phyloP scores from a whole-genome alignment of 2,113 vertebrate species.

The Cacatua alba region DNA sequence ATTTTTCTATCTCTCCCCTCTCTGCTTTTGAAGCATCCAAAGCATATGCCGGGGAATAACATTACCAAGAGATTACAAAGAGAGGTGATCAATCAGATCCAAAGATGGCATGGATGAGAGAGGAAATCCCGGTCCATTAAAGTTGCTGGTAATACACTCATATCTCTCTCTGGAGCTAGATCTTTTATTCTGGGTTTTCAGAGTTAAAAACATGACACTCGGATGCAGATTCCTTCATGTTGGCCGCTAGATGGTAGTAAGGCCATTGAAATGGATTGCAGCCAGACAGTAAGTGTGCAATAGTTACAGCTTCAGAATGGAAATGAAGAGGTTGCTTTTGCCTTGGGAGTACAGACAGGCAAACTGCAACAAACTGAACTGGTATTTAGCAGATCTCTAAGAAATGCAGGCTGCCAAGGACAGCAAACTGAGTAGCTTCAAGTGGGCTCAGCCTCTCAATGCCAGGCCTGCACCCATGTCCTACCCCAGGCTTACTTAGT shows the following conservation, averaged over 20 bases:
- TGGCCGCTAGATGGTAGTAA: not conserved
- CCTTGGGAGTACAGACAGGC: not conserved
- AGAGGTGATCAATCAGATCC: not conserved
- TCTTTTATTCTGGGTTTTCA: not conserved
- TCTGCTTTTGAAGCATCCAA: not conserved
- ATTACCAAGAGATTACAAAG: not conserved
- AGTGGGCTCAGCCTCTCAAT: not conserved
- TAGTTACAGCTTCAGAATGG: not conserved
- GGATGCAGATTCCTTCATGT: not conserved
- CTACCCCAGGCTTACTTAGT: not conserved
- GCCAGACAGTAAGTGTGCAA: fast-evolving
- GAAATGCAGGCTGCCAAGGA: not conserved
- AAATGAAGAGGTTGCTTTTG: not conserved
- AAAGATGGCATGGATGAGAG: not conserved
- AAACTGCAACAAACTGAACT: not conserved
- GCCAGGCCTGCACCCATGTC: not conserved
- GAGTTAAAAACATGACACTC: not conserved
- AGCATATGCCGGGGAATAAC: not conserved
- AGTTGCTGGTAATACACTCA: not conserved
- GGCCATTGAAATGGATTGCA: not conserved
- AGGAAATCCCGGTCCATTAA: not conserved
- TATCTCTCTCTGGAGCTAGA: not conserved
- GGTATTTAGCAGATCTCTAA: not conserved
- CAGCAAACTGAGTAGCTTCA: not conserved
- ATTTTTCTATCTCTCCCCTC: not conserved